Conservation (phyloP, 37 sponge, comb jelly and placozoan species). For the Aphrocallistes beatrix region DNA sequence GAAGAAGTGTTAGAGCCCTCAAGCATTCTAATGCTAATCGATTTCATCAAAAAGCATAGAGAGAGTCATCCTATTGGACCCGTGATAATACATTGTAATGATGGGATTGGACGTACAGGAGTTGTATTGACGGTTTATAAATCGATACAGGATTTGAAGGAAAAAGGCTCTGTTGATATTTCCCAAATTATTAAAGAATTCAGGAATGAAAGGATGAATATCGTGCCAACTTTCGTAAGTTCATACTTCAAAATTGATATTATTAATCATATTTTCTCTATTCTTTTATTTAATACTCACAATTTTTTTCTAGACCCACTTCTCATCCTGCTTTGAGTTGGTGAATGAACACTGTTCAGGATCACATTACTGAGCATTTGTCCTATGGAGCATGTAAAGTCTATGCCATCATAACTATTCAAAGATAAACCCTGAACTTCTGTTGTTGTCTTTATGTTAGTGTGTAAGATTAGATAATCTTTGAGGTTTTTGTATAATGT, state of each 20-base stretch:
- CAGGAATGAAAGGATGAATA: neutral
- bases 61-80: neutral
- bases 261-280: no score
- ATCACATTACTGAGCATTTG: no score
- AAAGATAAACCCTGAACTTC: no score
- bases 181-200: neutral
- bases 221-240: slow-evolving; percentile 9
- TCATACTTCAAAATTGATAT: no score
- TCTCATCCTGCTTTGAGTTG: slow-evolving; percentile 2
- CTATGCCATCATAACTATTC: no score
- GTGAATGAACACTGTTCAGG: no score
- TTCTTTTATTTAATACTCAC: no score
- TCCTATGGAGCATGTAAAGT: no score
- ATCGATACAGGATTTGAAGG: neutral
- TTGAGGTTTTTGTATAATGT: no score
- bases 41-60: neutral
- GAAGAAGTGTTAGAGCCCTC: neutral
- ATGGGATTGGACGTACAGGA: slow-evolving; percentile 13
- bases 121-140: neutral
- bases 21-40: neutral
- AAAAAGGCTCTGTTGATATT: neutral
- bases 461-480: no score
- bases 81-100: neutral
- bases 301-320: neutral
- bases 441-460: no score